A percentile compares a stretch with the other conserved stretches of the same genome.
These are phyloP conservation scores for Paracanthobrama guichenoti DNA, from an alignment of 2,113 vertebrate species.

Conservation along the genomic window DNA sequence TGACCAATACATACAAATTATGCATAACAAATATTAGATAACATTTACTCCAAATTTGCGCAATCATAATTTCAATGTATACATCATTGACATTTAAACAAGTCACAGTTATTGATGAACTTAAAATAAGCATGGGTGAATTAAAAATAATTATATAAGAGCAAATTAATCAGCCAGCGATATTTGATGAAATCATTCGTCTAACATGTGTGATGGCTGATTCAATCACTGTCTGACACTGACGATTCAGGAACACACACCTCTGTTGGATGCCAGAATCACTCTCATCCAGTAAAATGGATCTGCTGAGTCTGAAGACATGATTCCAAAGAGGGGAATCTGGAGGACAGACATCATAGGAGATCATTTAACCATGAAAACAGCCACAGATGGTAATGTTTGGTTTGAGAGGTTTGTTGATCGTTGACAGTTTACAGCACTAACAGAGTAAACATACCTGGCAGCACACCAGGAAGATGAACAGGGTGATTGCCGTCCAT, in stretches of 20 bases:
- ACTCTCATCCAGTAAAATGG: conserved; percentile 99
- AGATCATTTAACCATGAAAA: background rate
- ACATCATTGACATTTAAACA: background rate
- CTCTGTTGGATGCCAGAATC: conserved; percentile 97
- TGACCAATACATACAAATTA: background rate
- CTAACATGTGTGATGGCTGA: background rate
- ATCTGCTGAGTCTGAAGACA: conserved; percentile 99
- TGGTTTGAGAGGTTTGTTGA: background rate
- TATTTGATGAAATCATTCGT: background rate
- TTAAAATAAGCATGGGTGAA: background rate
- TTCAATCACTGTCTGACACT: background rate
- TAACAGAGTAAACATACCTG: conserved; percentile 79
- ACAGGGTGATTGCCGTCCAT: conserved; percentile 98
- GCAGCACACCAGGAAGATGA: conserved; percentile 98
- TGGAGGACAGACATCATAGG: conserved; percentile 57
- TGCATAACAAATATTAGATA: background rate
- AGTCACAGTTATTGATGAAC: background rate
- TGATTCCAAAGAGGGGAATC: conserved; percentile 98
- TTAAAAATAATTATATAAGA: background rate
- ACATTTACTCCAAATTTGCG: too few species aligned
- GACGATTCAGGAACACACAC: conserved; percentile 64
- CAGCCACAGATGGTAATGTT: background rate
- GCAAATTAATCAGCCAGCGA: background rate
- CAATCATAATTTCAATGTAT: background rate
- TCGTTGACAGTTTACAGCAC: background rate